Percentiles rank a stretch among this genome's conserved stretches.
Conservation (phyloP, 2,113 vertebrate genomes). For the Poeciliopsis retropinna region DNA sequence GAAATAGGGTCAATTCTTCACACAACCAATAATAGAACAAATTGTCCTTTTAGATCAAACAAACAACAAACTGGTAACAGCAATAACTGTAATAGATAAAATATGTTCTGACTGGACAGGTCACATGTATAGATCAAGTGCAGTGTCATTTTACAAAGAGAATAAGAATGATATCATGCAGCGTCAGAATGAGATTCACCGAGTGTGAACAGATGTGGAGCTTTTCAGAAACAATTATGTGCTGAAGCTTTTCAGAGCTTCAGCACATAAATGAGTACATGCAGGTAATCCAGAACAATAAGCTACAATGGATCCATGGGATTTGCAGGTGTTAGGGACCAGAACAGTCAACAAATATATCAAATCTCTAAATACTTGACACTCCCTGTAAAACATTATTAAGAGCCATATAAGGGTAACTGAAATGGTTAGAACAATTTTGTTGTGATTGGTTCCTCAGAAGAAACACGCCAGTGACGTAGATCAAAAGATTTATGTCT, state of each 20-base stretch:
- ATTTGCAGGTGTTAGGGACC: no score
- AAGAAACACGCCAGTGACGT: no score
- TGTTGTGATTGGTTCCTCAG: no score
- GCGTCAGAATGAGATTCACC: background rate
- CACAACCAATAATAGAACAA: background rate
- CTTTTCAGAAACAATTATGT: no score
- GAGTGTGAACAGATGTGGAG: background rate
- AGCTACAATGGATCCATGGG: no score
- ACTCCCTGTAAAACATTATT: no score
- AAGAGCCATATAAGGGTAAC: no score
- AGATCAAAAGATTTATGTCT: no score
- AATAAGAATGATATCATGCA: background rate
- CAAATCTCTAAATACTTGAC: no score
- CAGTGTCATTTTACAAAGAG: background rate
- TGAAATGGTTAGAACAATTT: no score
- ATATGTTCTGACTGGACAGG: background rate
- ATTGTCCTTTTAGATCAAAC: background rate
- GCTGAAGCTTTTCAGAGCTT: background rate
- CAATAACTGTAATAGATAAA: background rate
- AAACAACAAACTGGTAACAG: background rate
- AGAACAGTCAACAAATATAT: no score
- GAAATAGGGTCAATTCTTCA: no score
- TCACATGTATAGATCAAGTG: background rate
- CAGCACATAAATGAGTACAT: background rate
- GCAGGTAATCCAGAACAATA: background rate